Conservation (phyloP, 2,797 vertebrate genomes). For the Eospalax fontanierii region DNA sequence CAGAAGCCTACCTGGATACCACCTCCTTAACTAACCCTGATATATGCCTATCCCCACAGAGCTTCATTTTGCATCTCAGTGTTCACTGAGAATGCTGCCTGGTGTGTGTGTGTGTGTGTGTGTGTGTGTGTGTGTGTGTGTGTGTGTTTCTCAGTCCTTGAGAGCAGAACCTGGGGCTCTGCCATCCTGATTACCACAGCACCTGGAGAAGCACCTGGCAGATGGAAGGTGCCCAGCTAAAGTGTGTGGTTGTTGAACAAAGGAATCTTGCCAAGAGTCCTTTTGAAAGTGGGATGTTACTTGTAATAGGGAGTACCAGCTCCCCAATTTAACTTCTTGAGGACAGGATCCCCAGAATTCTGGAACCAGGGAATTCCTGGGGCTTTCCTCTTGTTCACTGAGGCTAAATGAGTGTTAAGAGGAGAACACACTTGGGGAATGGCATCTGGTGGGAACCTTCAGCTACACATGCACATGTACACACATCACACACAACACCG, state of each 20-base stretch:
- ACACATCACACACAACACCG: too few relatives aligned
- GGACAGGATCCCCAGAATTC: background rate
- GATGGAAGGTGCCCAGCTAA: background rate
- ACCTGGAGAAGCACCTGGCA: conserved; percentile 50
- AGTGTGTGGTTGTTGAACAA: background rate
- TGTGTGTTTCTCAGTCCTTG: background rate
- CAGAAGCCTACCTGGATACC: background rate
- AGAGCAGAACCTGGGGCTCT: conserved; percentile 61
- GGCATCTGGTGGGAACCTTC: background rate
- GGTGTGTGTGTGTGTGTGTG: background rate
- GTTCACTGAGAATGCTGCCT: background rate
- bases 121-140: background rate
- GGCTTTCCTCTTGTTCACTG: background rate
- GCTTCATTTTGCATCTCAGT: background rate
- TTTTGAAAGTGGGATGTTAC: background rate
- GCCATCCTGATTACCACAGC: background rate
- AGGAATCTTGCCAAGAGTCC: background rate
- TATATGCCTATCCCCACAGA: background rate
- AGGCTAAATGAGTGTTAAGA: background rate
- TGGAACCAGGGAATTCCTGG: background rate
- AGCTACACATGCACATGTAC: too few relatives aligned
- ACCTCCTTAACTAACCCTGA: background rate
- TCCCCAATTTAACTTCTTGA: background rate
- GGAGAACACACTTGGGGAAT: background rate
- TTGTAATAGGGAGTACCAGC: background rate